Percentiles rank a stretch among this genome's conserved stretches.
Conservation (phyloP, 1,140 invertebrate species). For the Neuroterus valhalla region DNA sequence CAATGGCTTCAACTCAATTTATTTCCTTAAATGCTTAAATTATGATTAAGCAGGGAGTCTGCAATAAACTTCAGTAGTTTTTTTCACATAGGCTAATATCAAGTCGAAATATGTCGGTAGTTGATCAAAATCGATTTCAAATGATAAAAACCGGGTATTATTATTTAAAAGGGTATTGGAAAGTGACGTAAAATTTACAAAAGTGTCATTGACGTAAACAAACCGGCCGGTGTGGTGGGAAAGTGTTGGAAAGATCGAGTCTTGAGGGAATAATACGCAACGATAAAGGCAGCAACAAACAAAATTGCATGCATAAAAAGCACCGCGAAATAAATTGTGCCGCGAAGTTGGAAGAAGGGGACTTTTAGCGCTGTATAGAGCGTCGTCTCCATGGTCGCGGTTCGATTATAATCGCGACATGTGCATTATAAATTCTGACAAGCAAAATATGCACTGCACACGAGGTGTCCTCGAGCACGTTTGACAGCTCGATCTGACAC, state of each 20-base stretch:
- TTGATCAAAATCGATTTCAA: no score
- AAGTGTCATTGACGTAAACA: constrained; percentile 4
- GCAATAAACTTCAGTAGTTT: no score
- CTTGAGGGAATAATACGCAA: not conserved
- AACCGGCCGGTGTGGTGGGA: constrained; percentile 10
- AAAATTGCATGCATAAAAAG: not conserved
- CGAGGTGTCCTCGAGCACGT: constrained; percentile 33
- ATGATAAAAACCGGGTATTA: no score
- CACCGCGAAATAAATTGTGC: not conserved
- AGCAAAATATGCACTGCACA: constrained; percentile 13
- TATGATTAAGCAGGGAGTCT: no score
- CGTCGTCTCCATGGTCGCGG: no score
- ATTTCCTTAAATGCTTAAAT: no score
- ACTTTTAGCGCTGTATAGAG: no score
- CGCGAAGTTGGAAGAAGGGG: not conserved
- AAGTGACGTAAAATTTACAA: not conserved
- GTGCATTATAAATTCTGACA: constrained; percentile 26
- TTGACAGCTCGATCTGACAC: constrained; percentile 38
- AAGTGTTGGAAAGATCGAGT: not conserved
- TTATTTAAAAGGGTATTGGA: not conserved
- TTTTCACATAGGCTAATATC: no score
- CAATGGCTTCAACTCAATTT: no score
- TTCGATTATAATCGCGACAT: not conserved
- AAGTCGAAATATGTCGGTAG: no score
- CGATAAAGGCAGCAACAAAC: not conserved